phyloP scores from a whole-genome alignment of 2,113 vertebrate genomes.

The Pituophis catenifer region DNA sequence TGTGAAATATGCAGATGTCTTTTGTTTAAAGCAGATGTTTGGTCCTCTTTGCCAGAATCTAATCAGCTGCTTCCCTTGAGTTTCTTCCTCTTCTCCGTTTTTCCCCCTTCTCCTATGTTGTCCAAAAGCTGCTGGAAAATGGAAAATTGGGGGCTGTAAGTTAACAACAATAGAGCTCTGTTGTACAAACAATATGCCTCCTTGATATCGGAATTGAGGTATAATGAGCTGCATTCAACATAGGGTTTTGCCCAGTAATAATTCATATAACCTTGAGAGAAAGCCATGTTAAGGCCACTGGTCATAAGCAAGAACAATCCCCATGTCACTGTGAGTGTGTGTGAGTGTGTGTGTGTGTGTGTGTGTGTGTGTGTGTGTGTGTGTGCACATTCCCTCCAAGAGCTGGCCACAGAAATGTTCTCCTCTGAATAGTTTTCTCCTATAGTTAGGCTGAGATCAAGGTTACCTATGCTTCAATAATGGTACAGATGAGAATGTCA shows the following conservation, averaged over 20 bases:
- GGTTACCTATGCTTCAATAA: background rate
- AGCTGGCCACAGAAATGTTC: background rate
- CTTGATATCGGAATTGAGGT: constrained; percentile 22
- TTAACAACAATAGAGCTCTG: constrained; percentile 39
- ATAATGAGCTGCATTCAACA: constrained; percentile 5
- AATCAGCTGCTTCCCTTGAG: constrained; percentile 88
- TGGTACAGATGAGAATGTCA: background rate
- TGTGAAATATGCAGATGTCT: constrained; percentile 99
- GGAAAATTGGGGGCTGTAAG: constrained; percentile 64
- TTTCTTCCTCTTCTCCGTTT: constrained; percentile 34
- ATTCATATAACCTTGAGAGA: constrained; percentile 33
- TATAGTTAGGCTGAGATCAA: background rate
- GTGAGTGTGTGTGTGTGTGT: no score
- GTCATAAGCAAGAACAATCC: background rate
- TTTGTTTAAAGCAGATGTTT: constrained; percentile 99
- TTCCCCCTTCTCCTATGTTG: constrained; percentile 57
- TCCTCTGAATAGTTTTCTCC: background rate
- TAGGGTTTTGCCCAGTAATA: constrained; percentile 19
- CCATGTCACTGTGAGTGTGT: background rate
- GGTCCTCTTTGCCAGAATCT: constrained; percentile 92
- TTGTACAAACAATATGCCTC: constrained; percentile 12
- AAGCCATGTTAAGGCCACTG: background rate
- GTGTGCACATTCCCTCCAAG: background rate
- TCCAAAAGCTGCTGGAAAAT: constrained; percentile 82
- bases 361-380: no score